Evolutionary conservation across 2,113 vertebrate species (phyloP), one percentile per base, ranked within the genome.

Genomic region (Tetraodon nigroviridis): DNA sequence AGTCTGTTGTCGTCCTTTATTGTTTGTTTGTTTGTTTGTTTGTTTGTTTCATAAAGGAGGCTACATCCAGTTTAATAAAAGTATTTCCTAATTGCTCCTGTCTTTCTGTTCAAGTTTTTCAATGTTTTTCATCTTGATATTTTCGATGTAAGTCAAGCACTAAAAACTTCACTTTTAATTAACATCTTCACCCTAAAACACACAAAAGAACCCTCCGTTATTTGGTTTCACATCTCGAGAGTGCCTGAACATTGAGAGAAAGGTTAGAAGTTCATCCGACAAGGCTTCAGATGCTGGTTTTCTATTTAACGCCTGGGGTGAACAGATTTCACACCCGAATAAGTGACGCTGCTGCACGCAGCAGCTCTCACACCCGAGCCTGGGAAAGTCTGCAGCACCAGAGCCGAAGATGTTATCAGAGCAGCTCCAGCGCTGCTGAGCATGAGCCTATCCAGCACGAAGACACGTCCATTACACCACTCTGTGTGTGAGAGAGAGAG

Each of bases 271-370:
- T 81, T 81, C 61, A 71, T 41, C 48, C 29, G 55, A 45, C 16
- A 45, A 61, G 60, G 56, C 68, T 69, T 63, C 47, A 45, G 59
- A 21, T 49, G 44, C 18, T 58, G 70, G 58, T 69, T 64, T 64
- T 61, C 54, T 52, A 48, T 73, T 79, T 60, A 65, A 74, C 61
- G 27, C 44, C 29, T 12, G 48, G 75, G 55, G 73, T 76, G 81
- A 72, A 65, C 41, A 50, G 3, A 62, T 69, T 55, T 87, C 81
- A 83, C 83, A 75, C 83, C 62, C 45, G 47, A 40, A 58, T 67
- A 73, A 71, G 73, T 80, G 72, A 81, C 73, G 66, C 70, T 59
- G 10, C 55, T 19, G 6, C 58, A 53, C n/a, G 11, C 64, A 44
- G 17, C 44, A 58, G 51, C 40, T 64, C 60, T 78, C 59, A 78